Conservation (phyloP, 2,888 invertebrate species). For the Sesia bembeciformis region DNA sequence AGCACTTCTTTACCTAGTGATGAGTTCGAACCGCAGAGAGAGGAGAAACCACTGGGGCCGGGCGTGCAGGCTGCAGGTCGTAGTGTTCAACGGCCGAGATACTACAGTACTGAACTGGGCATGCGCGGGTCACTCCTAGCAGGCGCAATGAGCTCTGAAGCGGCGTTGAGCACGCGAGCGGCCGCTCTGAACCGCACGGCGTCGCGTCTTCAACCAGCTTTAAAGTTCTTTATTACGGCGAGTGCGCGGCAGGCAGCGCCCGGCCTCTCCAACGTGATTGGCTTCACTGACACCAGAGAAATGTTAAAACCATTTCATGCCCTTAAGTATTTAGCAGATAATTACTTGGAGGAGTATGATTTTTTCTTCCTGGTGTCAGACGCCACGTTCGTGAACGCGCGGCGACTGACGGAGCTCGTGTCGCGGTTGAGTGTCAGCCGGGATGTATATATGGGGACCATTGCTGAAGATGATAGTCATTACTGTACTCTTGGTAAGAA, state of each 20-base stretch:
- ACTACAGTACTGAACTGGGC: constrained; percentile 95
- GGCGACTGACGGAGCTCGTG: constrained; percentile 81
- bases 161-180: constrained; percentile 81
- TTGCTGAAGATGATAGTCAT: constrained; percentile 72
- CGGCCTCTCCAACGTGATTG: constrained; percentile 81
- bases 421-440: constrained; percentile 87
- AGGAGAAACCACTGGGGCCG: constrained; percentile 37
- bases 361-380: constrained; percentile 94
- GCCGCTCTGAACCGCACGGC: constrained; percentile 93
- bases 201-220: constrained; percentile 87
- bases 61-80: constrained; percentile 26
- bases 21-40: constrained; percentile 56
- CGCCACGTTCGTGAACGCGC: constrained; percentile 87
- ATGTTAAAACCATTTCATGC: constrained; percentile 89
- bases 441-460: constrained; percentile 87
- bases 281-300: constrained; percentile 85
- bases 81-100: constrained; percentile 87
- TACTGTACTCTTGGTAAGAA: constrained; percentile 80
- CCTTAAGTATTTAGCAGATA: constrained; percentile 91
- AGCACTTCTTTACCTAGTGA: constrained; percentile 23
- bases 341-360: constrained; percentile 91
- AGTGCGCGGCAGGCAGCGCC: constrained; percentile 45
- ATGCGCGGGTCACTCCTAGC: constrained; percentile 92
- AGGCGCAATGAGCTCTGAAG: constrained; percentile 86
- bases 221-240: constrained; percentile 85